phyloP scores from a whole-genome alignment of 2,797 vertebrate genomes.

The Tiaroga cobitis region DNA sequence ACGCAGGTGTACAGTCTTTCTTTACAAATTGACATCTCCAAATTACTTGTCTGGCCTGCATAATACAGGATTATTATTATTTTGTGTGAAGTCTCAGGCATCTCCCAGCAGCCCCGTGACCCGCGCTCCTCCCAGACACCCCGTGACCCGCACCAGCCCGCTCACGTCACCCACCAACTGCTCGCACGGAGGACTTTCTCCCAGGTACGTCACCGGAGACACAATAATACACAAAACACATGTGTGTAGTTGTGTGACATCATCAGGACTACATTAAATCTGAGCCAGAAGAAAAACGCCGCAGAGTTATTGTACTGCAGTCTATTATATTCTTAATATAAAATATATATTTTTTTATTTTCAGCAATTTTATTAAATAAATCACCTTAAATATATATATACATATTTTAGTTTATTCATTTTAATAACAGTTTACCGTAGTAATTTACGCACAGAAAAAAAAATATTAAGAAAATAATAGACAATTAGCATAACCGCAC shows the following conservation, averaged over 20 bases:
- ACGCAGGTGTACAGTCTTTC: no score
- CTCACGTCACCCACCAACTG: slow-evolving; percentile 93
- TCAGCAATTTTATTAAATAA: not conserved
- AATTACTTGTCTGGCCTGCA: no score
- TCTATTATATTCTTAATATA: not conserved
- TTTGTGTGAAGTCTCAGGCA: slow-evolving; percentile 70
- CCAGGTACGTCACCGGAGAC: slow-evolving; percentile 80
- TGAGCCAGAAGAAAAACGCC: not conserved
- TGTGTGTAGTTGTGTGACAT: not conserved
- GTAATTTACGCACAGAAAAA: not conserved
- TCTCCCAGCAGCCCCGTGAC: slow-evolving; percentile 88
- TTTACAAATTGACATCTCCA: no score
- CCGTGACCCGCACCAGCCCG: slow-evolving; percentile 89
- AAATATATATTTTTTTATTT: not conserved
- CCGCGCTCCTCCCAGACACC: slow-evolving; percentile 84
- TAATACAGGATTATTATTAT: no score
- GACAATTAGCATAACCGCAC: not conserved
- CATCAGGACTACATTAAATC: not conserved
- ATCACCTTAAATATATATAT: not conserved
- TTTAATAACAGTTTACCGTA: not conserved
- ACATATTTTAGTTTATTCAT: not conserved
- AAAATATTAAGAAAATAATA: not conserved
- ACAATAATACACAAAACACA: not conserved
- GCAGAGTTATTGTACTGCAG: not conserved
- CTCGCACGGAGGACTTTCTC: slow-evolving; percentile 89